Evolutionary conservation across 2,113 vertebrate genomes (phyloP), one percentile per base, ranked within the genome.

Genomic region (Mastomys natalensis): DNA sequence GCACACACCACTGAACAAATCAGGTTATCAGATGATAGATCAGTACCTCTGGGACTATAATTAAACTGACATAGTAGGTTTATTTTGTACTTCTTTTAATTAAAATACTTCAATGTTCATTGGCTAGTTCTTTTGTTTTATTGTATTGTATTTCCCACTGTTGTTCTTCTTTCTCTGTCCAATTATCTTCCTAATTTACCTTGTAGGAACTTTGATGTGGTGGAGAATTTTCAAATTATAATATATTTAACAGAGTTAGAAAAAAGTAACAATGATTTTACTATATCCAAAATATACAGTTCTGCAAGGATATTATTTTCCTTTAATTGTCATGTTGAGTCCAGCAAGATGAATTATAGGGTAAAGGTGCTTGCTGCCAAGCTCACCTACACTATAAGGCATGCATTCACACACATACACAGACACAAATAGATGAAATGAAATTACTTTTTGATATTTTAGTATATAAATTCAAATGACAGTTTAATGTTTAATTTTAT

Each of bases 181-280:
- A 24, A 74, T 68, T 76, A 74, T 66, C 1, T 70, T 11, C 7
- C 24, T 43, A 51, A 45, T 76, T 88, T 60, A 84, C 24, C n/a
- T 91, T 77, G 10, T 24, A 6, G 10, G 6, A 10, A 10, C 5
- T 7, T 80, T 78, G 37, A 34, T 62, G 5, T 21, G 31, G 43
- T 77, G 13, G 24, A 24, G 34, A 86, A 37, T 66, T 43, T 74
- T 66, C n/a, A 11, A 90, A 40, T 26, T 74, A 88, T 91, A 84
- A 78, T 22, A 78, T 89, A 76, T 62, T 96, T 73, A 72, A 40
- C 53, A 72, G 60, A 53, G 76, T 92, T 91, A 84, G 34, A 9
- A n/a, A 12, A 45, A 60, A 66, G 48, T 53, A 70, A 77, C 26
- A 60, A 17, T 85, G 40, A 76, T 26, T 48, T 24, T 89, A 62